Evolutionary conservation across 2,888 invertebrate species (phyloP), one percentile per base, ranked within the genome.

Genomic region (Luperina testacea): DNA sequence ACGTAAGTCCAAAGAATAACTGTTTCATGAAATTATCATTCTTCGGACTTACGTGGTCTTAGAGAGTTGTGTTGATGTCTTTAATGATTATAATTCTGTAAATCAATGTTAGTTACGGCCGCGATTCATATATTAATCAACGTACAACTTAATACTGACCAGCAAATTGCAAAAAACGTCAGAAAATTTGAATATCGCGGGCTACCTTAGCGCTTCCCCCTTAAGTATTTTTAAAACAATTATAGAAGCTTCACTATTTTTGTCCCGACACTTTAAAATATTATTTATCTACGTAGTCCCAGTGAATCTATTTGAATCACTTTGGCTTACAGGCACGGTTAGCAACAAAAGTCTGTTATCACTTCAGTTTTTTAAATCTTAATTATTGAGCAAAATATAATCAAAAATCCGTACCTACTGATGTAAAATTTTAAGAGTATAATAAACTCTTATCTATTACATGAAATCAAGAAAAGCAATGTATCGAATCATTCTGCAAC

Each of bases 221-320:
- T n/a, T n/a, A 6, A 61, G 42, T 75, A 38, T 70, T 61, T 51
- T 63, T 5, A n/a, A 51, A 65, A 20, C n/a, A 53, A 75, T 13
- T 17, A 32, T 0, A 45, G 20, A 48, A 13, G 13, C 3, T 53
- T 0, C 27, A 53, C 13, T 17, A 64, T 42, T 17, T 38, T 73
- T 2, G 8, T 13, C 17, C 7, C 1, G 24, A 17, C 2, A 15
- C 20, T 63, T 8, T 7, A 17, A 68, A 67, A 79, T 48, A 17
- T 1, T 48, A 4, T 17, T 15, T 32, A 4, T 45, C 11, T 45
- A 45, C 17, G 27, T 7, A 8, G 48, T 27, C 13, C 27, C 15
- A 15, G 45, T 73, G 24, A 45, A 45, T 20, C 27, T 32, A 20
- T 48, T 48, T 48, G 48, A 48, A 48, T 48, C 48, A 17, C 8